These are phyloP conservation scores for Lottia gigantea DNA, from an alignment of 2,888 invertebrate species.

Conservation along the genomic window DNA sequence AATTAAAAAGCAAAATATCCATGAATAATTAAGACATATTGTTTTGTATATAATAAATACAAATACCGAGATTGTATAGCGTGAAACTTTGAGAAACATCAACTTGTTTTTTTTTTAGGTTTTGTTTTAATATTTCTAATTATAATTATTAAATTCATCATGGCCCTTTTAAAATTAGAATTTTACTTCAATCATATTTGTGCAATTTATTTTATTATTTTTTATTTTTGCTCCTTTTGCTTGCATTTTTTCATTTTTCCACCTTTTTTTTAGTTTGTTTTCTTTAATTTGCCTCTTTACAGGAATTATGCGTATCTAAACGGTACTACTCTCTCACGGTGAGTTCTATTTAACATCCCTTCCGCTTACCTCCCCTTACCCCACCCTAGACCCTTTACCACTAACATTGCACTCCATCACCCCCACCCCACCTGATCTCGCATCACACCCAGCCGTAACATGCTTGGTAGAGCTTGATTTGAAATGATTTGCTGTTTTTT, in stretches of 20 bases:
- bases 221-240: slow-evolving; percentile 2
- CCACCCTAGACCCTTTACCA: not conserved
- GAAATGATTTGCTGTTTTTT: no score
- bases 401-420: no score
- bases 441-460: no score
- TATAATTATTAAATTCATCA: slow-evolving; percentile 1
- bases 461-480: no score
- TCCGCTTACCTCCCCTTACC: slow-evolving; percentile 13
- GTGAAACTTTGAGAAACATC: no score
- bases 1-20: no score
- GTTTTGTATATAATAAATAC: no score
- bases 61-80: no score
- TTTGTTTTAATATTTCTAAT: not conserved
- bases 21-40: no score
- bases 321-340: slow-evolving; percentile 58
- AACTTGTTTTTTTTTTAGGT: no score
- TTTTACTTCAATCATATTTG: not conserved
- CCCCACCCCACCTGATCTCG: no score
- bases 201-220: not conserved
- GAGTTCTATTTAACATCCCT: slow-evolving; percentile 41
- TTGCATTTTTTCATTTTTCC: slow-evolving; percentile 10
- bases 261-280: slow-evolving; percentile 23
- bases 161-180: not conserved
- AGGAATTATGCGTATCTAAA: slow-evolving; percentile 58
- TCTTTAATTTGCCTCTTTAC: slow-evolving; percentile 31